phyloP scores from a whole-genome alignment of 2,797 vertebrate genomes.

The Acrocephalus scirpaceus region DNA sequence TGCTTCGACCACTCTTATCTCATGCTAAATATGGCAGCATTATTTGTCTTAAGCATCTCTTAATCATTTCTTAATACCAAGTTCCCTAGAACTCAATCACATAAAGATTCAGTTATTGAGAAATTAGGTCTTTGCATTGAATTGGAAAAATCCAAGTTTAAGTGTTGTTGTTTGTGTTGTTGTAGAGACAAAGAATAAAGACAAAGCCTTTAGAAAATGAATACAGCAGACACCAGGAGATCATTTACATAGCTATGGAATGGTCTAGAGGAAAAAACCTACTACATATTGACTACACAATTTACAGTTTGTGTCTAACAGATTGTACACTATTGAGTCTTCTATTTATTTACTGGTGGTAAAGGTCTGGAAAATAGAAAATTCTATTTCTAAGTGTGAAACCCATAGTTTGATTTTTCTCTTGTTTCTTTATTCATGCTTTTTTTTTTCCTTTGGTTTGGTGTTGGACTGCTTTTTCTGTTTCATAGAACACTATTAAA shows the following conservation, averaged over 20 bases:
- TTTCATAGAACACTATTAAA: not conserved
- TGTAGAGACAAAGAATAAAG: not conserved
- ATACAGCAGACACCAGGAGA: not conserved
- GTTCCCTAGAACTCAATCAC: not conserved
- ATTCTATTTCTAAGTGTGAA: not conserved
- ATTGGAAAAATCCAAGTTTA: not conserved
- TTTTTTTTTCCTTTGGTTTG: not conserved
- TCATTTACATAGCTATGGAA: not conserved
- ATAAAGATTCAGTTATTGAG: not conserved
- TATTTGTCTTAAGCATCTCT: not conserved
- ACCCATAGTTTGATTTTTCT: not conserved
- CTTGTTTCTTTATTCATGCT: accelerated
- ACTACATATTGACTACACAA: not conserved
- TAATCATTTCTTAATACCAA: not conserved
- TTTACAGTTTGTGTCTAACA: not conserved
- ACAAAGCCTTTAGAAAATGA: not conserved
- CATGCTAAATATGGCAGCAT: not conserved
- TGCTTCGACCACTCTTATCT: not conserved
- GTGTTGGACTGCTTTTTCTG: not conserved
- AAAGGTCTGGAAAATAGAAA: not conserved
- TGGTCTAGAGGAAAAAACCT: not conserved
- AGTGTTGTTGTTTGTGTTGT: not conserved
- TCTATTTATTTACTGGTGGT: not conserved
- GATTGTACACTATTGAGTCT: not conserved
- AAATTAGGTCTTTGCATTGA: not conserved